These are phyloP conservation scores for Cyprinodon brontotheroides DNA, from an alignment of 2,113 vertebrate genomes.

Conservation along the genomic window DNA sequence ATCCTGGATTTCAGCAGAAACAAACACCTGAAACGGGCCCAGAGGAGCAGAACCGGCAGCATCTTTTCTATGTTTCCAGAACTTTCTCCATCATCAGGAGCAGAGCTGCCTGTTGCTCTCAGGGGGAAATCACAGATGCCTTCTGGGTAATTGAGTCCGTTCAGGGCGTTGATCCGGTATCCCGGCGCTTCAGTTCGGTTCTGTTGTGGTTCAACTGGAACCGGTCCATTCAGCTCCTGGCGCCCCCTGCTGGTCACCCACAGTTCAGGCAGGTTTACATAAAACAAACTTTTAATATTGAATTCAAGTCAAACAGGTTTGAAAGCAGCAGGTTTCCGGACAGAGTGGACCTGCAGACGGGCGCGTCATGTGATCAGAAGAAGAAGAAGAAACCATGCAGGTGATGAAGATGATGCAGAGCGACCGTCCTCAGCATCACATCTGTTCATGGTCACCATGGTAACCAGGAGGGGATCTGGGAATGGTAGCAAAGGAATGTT, in stretches of 20 bases:
- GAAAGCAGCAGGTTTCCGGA: conserved; percentile 9
- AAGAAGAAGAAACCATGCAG: neutral
- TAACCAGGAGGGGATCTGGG: conserved; percentile 7
- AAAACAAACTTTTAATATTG: conserved; percentile 57
- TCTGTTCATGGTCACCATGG: neutral
- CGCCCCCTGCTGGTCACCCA: neutral
- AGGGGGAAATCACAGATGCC: no score
- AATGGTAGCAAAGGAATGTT: conserved; percentile 21
- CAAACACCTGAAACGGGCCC: no score
- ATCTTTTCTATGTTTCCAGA: no score
- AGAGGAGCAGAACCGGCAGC: no score
- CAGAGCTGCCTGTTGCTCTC: no score
- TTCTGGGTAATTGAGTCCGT: no score
- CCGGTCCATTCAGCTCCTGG: no score
- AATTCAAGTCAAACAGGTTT: conserved; percentile 62
- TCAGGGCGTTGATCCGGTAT: no score
- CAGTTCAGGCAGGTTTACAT: neutral
- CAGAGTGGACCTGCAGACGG: neutral
- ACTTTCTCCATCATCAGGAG: no score
- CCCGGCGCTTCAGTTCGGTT: no score
- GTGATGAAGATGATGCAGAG: neutral
- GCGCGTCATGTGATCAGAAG: neutral
- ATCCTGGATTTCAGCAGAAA: no score
- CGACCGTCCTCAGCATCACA: neutral
- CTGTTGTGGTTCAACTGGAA: no score